Base-by-base conservation (phyloP, 2,113 vertebrate genomes). In the Paedocypris sp. region DNA sequence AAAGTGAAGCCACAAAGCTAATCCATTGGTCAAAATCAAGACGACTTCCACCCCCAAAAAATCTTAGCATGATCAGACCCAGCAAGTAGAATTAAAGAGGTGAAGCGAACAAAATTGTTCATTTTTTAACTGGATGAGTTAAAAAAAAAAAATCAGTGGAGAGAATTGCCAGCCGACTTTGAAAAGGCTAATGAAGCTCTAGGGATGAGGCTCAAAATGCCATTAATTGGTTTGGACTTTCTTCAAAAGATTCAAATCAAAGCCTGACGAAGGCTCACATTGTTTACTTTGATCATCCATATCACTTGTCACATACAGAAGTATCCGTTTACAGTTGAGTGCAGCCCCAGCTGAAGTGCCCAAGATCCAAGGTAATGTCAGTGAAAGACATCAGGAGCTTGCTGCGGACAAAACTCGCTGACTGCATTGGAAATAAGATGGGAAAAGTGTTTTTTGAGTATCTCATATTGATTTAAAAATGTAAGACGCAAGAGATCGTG, bases 141-240 rank as follows among this genome's bases (percentile, higher is more conserved):
- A 41, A 29, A 54, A 15, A 56, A n/a, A n/a, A 16, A 47, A 46
- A 59, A 32, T 29, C 35, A 23, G 42, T 69, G 62, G 12, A 43
- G 49, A 39, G 52, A 68, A 64, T 76, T 74, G 73, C 72, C 79
- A 81, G 82, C 80, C 80, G 80, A 73, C 71, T 72, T 70, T 48
- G 13, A 48, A 70, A 54, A 53, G 25, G 69, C 72, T 82, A 80
- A 82, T 81, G 82, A 83, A 79, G 67, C 80, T 80, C 81, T 31
- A 3, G 77, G 73, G 78, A 76, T 29, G 49, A 51, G 10, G 51
- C 68, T 75, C 79, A 70, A 71, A 75, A 67, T 78, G 77, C 79
- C 78, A 79, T 73, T 85, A 78, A 67, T 82, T 79, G 81, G 68
- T 80, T 80, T 76, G 77, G 81, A 75, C 82, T 84, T 82, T 75